These are phyloP conservation scores for Armadillidium nasatum DNA, from an alignment of 1,140 invertebrate species.

Conservation along the genomic window DNA sequence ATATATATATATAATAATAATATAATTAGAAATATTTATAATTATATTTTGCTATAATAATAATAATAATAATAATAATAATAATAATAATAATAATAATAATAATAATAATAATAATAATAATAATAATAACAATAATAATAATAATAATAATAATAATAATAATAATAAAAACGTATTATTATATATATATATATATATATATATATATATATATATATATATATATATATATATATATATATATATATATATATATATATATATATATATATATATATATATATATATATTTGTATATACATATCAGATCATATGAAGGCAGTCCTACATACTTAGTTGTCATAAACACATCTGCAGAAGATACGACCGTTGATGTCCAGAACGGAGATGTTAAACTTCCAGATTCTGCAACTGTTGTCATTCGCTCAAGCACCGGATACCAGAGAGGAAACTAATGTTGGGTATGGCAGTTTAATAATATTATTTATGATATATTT, in stretches of 20 bases:
- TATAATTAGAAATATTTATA: too few species aligned
- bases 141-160: too few species aligned
- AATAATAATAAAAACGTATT: background rate
- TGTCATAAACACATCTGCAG: conserved; percentile 21
- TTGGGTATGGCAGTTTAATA: background rate
- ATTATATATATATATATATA: background rate
- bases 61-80: too few species aligned
- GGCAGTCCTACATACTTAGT: conserved; percentile 20
- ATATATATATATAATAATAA: too few species aligned
- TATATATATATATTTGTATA: background rate
- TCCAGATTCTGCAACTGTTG: background rate
- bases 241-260: background rate
- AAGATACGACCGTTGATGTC: conserved; percentile 6
- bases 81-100: too few species aligned
- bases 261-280: background rate
- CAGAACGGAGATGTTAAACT: conserved; percentile 3
- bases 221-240: background rate
- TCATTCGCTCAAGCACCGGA: conserved; percentile 21
- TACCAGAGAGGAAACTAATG: background rate
- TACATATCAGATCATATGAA: background rate
- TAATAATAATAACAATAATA: too few species aligned
- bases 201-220: background rate
- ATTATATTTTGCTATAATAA: too few species aligned
- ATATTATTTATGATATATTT: too few species aligned
- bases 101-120: too few species aligned